phyloP scores from a whole-genome alignment of 2,797 vertebrate species.

The Holocentrus rufus region DNA sequence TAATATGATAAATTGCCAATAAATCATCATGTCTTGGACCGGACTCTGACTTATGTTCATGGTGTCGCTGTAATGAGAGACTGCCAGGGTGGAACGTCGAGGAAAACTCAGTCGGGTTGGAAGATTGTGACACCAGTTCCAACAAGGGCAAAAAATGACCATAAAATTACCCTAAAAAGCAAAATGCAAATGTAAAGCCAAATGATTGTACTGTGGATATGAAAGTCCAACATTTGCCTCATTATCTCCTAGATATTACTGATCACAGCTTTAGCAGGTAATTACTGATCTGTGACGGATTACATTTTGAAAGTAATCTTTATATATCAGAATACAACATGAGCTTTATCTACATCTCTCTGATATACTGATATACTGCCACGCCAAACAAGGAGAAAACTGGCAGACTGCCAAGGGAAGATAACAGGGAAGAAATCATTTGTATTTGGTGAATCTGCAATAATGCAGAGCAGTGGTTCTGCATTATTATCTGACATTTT shows the following conservation, averaged over 20 bases:
- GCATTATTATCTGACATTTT: constrained; percentile 73
- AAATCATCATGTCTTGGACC: too few species aligned
- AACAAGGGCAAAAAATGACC: too few species aligned
- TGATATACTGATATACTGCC: constrained; percentile 24
- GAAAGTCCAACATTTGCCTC: too few species aligned
- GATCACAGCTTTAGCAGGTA: constrained; percentile 9
- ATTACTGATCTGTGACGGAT: constrained; percentile 30
- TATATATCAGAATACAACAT: constrained; percentile 38
- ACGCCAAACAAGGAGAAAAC: constrained; percentile 25
- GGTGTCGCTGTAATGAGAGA: too few species aligned
- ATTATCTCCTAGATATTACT: neutral
- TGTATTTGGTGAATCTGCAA: constrained; percentile 67
- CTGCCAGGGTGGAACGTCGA: too few species aligned
- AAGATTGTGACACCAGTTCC: too few species aligned
- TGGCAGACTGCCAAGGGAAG: constrained; percentile 61
- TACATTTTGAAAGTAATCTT: constrained; percentile 32
- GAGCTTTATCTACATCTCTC: constrained; percentile 41
- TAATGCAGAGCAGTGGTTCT: constrained; percentile 58
- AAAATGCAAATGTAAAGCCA: too few species aligned
- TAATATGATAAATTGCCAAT: too few species aligned
- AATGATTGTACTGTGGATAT: too few species aligned
- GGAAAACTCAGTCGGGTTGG: too few species aligned
- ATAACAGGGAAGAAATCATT: constrained; percentile 65
- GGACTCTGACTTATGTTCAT: too few species aligned
- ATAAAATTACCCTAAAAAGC: too few species aligned